These are phyloP conservation scores for Pogonognathellus flavescens DNA, from an alignment of 1,140 invertebrate genomes.

Conservation along the genomic window DNA sequence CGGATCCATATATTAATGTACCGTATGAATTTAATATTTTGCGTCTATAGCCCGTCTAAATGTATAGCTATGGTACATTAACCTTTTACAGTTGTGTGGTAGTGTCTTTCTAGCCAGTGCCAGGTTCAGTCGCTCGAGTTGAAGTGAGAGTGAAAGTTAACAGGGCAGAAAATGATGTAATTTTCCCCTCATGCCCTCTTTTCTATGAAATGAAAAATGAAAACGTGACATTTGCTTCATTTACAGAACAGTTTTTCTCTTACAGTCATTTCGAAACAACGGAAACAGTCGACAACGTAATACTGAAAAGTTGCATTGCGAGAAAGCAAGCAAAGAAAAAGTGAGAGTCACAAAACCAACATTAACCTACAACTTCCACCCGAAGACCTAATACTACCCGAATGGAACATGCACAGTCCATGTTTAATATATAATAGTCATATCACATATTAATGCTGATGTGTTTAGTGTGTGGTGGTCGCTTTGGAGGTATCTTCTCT, in stretches of 20 bases:
- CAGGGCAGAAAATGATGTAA: slow-evolving; percentile 39
- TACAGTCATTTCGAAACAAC: neutral
- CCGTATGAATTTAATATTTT: too few relatives aligned
- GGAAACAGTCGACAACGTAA: neutral
- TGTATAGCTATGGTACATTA: too few relatives aligned
- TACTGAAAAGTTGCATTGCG: neutral
- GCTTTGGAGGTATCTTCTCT: too few relatives aligned
- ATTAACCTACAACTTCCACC: too few relatives aligned
- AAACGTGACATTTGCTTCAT: slow-evolving; percentile 58
- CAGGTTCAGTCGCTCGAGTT: neutral
- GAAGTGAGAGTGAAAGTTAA: neutral
- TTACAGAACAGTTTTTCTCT: slow-evolving; percentile 3
- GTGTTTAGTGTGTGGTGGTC: too few relatives aligned
- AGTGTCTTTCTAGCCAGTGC: neutral
- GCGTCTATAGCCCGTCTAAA: too few relatives aligned
- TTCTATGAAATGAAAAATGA: slow-evolving; percentile 57
- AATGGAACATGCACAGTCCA: too few relatives aligned
- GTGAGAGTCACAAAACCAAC: neutral
- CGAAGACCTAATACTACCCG: too few relatives aligned
- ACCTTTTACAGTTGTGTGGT: too few relatives aligned
- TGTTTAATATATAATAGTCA: too few relatives aligned
- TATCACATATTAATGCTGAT: too few relatives aligned
- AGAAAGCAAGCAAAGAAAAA: neutral
- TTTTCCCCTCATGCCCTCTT: slow-evolving; percentile 19
- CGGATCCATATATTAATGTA: too few relatives aligned